Evolutionary conservation across 2,113 vertebrate genomes (phyloP), one percentile per base, ranked within the genome.

Genomic region (Chamaetylas fuelleborni): DNA sequence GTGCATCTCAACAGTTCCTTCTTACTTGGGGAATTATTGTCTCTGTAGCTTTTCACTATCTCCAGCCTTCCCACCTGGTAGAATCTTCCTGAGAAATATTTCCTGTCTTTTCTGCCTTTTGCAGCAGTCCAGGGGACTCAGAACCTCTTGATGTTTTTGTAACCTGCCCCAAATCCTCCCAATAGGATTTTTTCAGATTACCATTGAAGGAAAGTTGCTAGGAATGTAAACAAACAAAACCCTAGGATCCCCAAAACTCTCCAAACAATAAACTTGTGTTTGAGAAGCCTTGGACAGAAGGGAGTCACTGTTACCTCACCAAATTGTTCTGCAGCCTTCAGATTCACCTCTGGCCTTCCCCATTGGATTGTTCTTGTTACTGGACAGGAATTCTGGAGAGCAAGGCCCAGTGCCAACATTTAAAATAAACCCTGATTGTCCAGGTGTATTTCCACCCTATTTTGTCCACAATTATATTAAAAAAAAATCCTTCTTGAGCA

Each of bases 61-160:
- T 96, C 74, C 93, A 97, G 85, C 89, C 87, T 97, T 92, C 93
- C 71, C 14, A 96, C 86, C 84, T 92, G 87, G n/a, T 70, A n/a
- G 14, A n/a, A 33, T 22, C 38, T 50, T 48, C 64, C 78, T 34
- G n/a, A 88, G 29, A 71, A 86, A 51, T 8, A 23, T 38, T 48
- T 54, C 48, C 29, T 65, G 9, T n/a, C 26, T 7, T 42, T 95
- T 91, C 23, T 87, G 56, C 29, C 33, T 79, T 71, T 82, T 80
- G 62, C 19, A 78, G 40, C 38, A 94, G 58, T 78, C 80, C 89
- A 88, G 61, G 66, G 70, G 12, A 53, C 18, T 77, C 80, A 73
- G 12, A 88, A 61, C 60, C 85, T 96, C 40, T 6, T 3, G 19
- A 31, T 40, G 8, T 19, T 70, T 82, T 79, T 79, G 33, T 29